Conservation (phyloP, 2,113 vertebrate species). For the Rhynchopsitta pachyrhyncha region DNA sequence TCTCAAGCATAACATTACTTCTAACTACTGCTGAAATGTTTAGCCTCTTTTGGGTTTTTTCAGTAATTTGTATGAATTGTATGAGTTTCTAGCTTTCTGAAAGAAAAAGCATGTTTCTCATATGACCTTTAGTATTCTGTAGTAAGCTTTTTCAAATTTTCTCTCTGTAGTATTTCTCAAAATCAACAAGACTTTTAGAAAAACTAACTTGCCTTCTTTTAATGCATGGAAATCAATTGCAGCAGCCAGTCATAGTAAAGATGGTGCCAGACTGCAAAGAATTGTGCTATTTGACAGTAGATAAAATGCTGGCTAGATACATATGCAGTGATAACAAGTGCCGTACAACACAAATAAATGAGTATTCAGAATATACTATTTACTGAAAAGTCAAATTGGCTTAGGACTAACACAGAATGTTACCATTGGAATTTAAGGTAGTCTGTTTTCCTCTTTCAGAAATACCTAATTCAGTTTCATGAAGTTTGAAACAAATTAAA, state of each 20-base stretch:
- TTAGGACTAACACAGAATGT: not conserved
- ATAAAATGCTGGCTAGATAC: not conserved
- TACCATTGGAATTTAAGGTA: not conserved
- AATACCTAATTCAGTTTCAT: not conserved
- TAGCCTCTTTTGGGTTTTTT: not conserved
- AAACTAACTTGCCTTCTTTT: not conserved
- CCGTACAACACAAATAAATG: not conserved
- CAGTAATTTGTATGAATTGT: not conserved
- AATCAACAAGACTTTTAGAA: not conserved
- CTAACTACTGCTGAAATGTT: not conserved
- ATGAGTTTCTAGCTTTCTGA: not conserved
- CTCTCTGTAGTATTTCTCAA: not conserved
- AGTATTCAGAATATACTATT: not conserved
- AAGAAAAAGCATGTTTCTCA: not conserved
- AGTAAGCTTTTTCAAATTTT: not conserved
- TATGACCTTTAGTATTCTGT: not conserved
- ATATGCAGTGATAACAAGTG: not conserved
- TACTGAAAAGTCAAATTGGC: not conserved
- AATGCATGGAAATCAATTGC: not conserved
- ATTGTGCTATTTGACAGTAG: not conserved
- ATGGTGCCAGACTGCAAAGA: not conserved
- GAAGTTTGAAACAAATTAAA: not conserved
- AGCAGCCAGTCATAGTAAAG: not conserved
- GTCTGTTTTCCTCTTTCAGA: not conserved
- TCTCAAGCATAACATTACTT: slow-evolving; percentile 1